Conservation (phyloP, 2,888 invertebrate genomes). For the Hydropsyche betteni region DNA sequence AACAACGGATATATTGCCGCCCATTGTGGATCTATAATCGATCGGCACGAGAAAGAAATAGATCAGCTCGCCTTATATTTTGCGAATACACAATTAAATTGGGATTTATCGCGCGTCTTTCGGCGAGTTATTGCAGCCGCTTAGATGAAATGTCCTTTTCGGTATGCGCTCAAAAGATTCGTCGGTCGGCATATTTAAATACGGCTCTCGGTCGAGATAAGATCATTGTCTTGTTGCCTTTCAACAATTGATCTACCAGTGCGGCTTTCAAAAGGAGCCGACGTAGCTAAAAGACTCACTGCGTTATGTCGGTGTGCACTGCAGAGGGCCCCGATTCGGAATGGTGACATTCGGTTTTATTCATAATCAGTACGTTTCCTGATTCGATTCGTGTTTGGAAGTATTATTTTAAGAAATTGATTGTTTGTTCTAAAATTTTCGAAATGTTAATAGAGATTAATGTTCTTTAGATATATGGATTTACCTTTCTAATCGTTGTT, state of each 20-base stretch:
- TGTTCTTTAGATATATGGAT: no score
- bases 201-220: conserved; percentile 4
- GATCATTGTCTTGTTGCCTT: conserved; percentile 35
- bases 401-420: no score
- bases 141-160: neutral
- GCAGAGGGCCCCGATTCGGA: no score
- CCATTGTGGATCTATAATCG: neutral
- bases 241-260: conserved; percentile 43
- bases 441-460: no score
- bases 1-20: conserved; percentile 21
- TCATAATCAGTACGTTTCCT: no score
- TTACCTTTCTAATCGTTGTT: no score
- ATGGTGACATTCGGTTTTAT: no score
- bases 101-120: no score
- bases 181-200: conserved; percentile 32
- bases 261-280: conserved; percentile 36
- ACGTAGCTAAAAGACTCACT: neutral
- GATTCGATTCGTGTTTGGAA: no score
- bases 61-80: neutral
- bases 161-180: conserved; percentile 20
- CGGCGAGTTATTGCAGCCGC: neutral
- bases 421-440: no score
- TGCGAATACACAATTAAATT: no score
- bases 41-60: conserved; percentile 11
- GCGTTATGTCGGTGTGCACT: no score